Evolutionary conservation across 2,797 vertebrate genomes (phyloP).

Genomic region (Saxicola maurus): DNA sequence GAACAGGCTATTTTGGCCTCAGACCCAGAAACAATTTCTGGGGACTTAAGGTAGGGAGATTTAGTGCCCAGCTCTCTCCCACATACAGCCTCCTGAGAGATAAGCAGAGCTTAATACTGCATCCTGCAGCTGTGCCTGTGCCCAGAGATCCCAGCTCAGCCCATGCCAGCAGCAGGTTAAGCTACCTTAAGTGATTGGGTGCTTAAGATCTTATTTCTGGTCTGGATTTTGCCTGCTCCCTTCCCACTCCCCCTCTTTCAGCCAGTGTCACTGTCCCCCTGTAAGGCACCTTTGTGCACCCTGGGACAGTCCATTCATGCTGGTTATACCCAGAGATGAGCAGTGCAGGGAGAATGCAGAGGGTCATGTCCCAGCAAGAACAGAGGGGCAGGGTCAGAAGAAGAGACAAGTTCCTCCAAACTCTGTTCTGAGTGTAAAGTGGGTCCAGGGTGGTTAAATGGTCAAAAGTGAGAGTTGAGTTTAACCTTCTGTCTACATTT

Average conservation of each 20-base stretch:
- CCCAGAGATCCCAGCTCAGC: background rate
- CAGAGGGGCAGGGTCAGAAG: background rate
- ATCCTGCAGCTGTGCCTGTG: background rate
- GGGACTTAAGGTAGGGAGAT: background rate
- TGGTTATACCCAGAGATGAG: background rate
- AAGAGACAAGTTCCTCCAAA: background rate
- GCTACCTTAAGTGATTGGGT: constrained; percentile 6
- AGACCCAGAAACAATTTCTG: background rate
- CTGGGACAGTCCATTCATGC: background rate
- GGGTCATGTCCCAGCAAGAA: background rate
- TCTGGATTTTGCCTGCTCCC: background rate
- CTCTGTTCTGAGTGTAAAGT: background rate
- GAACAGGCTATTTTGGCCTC: background rate
- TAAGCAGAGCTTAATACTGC: background rate
- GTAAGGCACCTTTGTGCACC: background rate
- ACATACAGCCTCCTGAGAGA: background rate
- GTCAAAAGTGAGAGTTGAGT: background rate
- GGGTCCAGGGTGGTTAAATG: background rate
- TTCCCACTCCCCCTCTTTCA: background rate
- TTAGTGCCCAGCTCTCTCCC: background rate
- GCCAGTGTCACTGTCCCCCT: background rate
- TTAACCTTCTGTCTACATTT: background rate
- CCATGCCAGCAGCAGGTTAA: constrained; percentile 3
- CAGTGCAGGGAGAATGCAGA: background rate
- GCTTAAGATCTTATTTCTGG: constrained; percentile 7